These are phyloP conservation scores for Taxidea taxus DNA, from an alignment of 2,113 vertebrate species.

Conservation along the genomic window DNA sequence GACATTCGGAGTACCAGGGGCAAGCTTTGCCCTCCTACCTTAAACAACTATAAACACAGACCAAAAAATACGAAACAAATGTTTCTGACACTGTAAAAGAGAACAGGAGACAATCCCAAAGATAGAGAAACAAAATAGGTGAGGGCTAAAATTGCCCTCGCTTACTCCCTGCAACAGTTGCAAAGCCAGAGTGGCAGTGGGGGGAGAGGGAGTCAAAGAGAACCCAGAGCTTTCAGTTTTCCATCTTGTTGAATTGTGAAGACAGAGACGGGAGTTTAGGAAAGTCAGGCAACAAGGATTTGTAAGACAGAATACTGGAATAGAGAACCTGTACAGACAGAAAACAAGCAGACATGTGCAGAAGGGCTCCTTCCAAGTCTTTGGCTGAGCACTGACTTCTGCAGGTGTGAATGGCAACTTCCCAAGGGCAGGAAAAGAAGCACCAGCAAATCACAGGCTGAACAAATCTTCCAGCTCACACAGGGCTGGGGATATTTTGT, in stretches of 20 bases:
- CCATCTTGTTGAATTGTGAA: not conserved
- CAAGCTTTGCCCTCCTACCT: not conserved
- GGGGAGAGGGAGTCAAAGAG: not conserved
- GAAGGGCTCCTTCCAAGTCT: not conserved
- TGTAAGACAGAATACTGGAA: not conserved
- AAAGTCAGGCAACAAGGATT: not conserved
- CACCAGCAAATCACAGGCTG: not conserved
- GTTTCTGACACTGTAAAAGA: not conserved
- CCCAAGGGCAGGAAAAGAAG: not conserved
- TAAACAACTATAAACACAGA: not conserved
- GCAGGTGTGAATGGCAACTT: not conserved
- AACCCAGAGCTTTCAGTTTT: not conserved
- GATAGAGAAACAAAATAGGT: not conserved
- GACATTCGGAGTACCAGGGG: not conserved
- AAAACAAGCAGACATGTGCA: not conserved
- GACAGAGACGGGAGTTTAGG: not conserved
- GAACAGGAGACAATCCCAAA: not conserved
- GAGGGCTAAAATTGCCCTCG: not conserved
- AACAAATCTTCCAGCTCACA: not conserved
- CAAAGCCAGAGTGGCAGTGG: not conserved
- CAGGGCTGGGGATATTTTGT: not conserved
- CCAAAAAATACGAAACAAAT: not conserved
- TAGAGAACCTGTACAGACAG: fast-evolving
- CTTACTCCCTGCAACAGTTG: not conserved
- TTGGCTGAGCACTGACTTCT: not conserved